These are phyloP conservation scores for Tethea ocularis DNA, from an alignment of 2,888 invertebrate species.

Conservation along the genomic window DNA sequence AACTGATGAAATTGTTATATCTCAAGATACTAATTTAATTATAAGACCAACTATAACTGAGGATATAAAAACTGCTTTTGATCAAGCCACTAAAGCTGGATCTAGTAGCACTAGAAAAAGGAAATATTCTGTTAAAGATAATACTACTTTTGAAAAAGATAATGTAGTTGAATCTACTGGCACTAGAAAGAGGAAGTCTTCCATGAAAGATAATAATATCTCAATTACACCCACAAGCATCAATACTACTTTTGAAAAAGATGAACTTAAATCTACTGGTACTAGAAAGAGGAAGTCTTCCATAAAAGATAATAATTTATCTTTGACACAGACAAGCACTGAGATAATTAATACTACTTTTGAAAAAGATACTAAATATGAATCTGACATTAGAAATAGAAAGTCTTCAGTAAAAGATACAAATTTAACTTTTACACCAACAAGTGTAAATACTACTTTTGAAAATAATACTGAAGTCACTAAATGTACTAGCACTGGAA, in stretches of 20 bases:
- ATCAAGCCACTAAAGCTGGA: slow-evolving; percentile 21
- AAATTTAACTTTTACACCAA: background rate
- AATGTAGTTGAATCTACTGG: background rate
- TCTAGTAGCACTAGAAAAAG: background rate
- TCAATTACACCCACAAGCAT: background rate
- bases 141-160: background rate
- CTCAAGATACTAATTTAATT: background rate
- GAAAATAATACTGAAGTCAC: background rate
- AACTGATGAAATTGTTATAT: too few species aligned
- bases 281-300: slow-evolving; percentile 2
- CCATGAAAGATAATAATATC: background rate
- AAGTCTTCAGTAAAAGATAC: slow-evolving; percentile 2
- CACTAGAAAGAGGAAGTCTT: background rate
- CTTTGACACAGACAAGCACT: background rate
- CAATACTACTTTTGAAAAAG: background rate
- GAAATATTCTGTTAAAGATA: background rate
- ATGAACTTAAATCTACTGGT: background rate
- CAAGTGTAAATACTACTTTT: background rate
- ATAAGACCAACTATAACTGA: background rate
- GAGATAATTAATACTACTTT: slow-evolving; percentile 3
- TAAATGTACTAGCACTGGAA: background rate
- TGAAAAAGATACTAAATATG: background rate
- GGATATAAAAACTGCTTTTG: slow-evolving; percentile 28
- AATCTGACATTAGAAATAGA: background rate
- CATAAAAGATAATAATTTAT: background rate